Conservation (phyloP, 2,113 vertebrate species). For the Engraulis encrasicolus region DNA sequence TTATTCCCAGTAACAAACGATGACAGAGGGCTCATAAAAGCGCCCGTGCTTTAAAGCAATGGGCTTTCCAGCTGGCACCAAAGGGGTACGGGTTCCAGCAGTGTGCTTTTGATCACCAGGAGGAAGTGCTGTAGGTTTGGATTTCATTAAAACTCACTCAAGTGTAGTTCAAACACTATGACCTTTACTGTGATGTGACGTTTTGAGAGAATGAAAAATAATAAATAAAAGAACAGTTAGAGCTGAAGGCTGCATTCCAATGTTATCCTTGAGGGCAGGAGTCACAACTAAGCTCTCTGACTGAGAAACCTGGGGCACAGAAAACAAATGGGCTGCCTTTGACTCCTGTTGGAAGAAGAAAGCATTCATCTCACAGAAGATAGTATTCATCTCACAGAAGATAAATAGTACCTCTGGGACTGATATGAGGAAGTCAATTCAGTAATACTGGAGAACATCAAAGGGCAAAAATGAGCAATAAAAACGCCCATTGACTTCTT, state of each 20-base stretch:
- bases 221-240: background rate
- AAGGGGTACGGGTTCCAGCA: slow-evolving; percentile 29
- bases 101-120: slow-evolving; percentile 34
- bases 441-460: background rate
- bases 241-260: background rate
- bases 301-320: background rate
- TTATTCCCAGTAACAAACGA: background rate
- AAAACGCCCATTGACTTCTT: background rate
- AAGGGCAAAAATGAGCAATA: background rate
- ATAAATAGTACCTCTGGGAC: background rate
- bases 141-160: slow-evolving; percentile 14
- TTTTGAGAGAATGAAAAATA: background rate
- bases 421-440: background rate
- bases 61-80: slow-evolving; percentile 1
- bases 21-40: background rate
- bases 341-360: too few species aligned
- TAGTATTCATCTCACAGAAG: background rate
- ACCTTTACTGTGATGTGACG: background rate
- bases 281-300: background rate
- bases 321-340: background rate
- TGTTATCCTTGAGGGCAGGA: background rate
- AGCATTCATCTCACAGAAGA: too few species aligned
- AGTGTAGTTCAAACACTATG: background rate
- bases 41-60: background rate
- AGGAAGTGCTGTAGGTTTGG: slow-evolving; percentile 15